Evolutionary conservation across 2,113 vertebrate genomes (phyloP).

Genomic region (Vulpes vulpes): DNA sequence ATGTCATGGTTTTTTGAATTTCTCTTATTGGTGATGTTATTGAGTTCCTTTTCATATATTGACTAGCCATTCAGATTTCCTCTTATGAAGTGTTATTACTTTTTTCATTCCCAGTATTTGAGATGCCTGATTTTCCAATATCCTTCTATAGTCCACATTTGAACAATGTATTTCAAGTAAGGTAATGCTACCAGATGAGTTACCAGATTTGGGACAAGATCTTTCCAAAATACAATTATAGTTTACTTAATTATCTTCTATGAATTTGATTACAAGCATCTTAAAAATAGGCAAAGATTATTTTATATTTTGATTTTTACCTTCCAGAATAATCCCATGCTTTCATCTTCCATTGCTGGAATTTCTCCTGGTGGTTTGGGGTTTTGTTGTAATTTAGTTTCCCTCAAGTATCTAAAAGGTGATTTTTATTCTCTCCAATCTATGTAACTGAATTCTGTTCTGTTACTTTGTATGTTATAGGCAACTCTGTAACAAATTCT

Average conservation of each 20-base stretch:
- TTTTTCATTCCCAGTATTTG: conserved; percentile 34
- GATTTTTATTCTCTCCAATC: conserved; percentile 29
- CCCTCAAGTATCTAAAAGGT: not conserved
- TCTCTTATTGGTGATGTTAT: not conserved
- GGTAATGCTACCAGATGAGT: not conserved
- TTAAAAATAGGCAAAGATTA: not conserved
- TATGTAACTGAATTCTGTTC: conserved; percentile 16
- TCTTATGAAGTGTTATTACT: not conserved
- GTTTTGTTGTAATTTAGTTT: conserved; percentile 31
- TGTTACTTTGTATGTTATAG: conserved; percentile 54
- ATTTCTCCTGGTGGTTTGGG: not conserved
- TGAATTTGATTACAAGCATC: not conserved
- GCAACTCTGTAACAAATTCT: conserved; percentile 40
- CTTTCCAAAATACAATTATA: conserved; percentile 1
- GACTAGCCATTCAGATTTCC: not conserved
- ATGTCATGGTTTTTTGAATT: not conserved
- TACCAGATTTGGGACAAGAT: not conserved
- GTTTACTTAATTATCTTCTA: not conserved
- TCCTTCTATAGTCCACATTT: conserved; percentile 9
- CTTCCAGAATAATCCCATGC: not conserved
- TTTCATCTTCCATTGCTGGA: conserved; percentile 16
- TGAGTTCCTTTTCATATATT: not conserved
- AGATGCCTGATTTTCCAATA: not conserved
- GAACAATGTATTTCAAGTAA: not conserved
- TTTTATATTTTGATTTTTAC: not conserved